These are phyloP conservation scores for Cliona cf. orientalis DNA, from an alignment of 37 sponge, comb jelly and placozoan genomes.

Conservation along the genomic window DNA sequence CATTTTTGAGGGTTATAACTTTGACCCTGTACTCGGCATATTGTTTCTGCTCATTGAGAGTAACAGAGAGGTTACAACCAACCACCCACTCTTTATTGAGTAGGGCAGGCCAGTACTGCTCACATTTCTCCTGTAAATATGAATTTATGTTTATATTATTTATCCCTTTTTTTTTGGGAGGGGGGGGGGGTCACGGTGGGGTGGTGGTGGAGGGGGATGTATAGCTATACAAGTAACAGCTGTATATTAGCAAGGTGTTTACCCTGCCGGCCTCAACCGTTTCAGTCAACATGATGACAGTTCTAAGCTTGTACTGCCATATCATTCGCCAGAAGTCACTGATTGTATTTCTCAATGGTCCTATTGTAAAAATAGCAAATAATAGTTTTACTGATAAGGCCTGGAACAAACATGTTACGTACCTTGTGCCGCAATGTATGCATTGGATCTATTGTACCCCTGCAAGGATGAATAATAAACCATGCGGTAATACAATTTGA, in stretches of 20 bases:
- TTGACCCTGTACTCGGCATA: slow-evolving; percentile 77
- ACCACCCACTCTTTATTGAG: slow-evolving; percentile 24
- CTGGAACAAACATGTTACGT: not conserved
- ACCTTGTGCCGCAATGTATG: slow-evolving; percentile 72
- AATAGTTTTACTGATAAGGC: not conserved
- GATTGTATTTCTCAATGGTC: slow-evolving; percentile 62
- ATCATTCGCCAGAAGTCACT: slow-evolving; percentile 74
- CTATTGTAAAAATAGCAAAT: slow-evolving; percentile 1
- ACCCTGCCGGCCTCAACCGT: slow-evolving; percentile 63
- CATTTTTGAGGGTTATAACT: slow-evolving; percentile 44
- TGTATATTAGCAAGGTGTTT: no score
- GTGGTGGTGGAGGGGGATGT: not conserved
- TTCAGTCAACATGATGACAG: slow-evolving; percentile 75
- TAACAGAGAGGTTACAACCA: slow-evolving; percentile 43
- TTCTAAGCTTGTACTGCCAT: slow-evolving; percentile 55
- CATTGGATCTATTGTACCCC: slow-evolving; percentile 56
- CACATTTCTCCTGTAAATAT: slow-evolving; percentile 81
- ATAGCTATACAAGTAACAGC: not conserved
- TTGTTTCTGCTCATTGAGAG: slow-evolving; percentile 29
- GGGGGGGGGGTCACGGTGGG: not conserved
- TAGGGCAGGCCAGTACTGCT: slow-evolving; percentile 77
- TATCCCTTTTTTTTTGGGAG: no score
- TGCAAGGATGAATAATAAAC: not conserved
- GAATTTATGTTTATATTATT: not conserved
- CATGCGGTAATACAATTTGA: not conserved